Percentiles rank a stretch among this genome's conserved stretches.
These are phyloP conservation scores for Atherinosoma microstoma DNA, from an alignment of 2,797 vertebrate species.

Conservation along the genomic window DNA sequence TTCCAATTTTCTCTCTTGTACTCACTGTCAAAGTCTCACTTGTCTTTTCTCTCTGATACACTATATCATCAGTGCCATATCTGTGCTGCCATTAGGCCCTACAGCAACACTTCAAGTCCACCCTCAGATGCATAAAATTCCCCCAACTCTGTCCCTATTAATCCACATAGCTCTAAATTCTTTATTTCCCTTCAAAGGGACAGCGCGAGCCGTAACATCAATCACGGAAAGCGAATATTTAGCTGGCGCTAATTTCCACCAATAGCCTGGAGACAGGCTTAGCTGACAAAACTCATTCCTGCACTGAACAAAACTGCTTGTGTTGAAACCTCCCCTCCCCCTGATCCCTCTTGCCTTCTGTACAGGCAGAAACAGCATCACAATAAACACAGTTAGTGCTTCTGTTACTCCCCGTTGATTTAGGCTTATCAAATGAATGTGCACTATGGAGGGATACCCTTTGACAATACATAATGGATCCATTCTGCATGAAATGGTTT, in stretches of 20 bases:
- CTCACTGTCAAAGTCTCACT: constrained; percentile 70
- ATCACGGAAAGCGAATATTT: constrained; percentile 87
- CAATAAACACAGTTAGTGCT: constrained; percentile 84
- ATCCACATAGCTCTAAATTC: constrained; percentile 83
- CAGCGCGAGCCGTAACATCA: constrained; percentile 85
- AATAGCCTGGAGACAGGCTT: constrained; percentile 87
- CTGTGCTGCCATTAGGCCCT: constrained; percentile 75
- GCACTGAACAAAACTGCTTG: constrained; percentile 82
- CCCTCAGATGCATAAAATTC: constrained; percentile 71
- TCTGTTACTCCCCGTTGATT: constrained; percentile 80
- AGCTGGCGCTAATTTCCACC: constrained; percentile 86
- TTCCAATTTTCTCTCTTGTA: constrained; percentile 71
- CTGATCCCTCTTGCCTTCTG: constrained; percentile 74
- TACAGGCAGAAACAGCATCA: constrained; percentile 77
- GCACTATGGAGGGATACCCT: constrained; percentile 79
- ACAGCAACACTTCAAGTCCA: constrained; percentile 70
- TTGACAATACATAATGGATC: constrained; percentile 83
- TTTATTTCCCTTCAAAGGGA: constrained; percentile 87
- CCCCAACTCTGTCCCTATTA: constrained; percentile 80
- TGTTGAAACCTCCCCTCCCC: constrained; percentile 77
- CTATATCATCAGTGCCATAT: constrained; percentile 72
- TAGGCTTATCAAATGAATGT: constrained; percentile 85
- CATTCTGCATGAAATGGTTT: constrained; percentile 83
- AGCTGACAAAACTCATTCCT: constrained; percentile 88
- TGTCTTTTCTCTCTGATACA: constrained; percentile 69